Percentiles rank a stretch among this genome's conserved stretches.
These are phyloP conservation scores for Pseudeuparius sepicola DNA, from an alignment of 2,888 invertebrate genomes.

Conservation along the genomic window DNA sequence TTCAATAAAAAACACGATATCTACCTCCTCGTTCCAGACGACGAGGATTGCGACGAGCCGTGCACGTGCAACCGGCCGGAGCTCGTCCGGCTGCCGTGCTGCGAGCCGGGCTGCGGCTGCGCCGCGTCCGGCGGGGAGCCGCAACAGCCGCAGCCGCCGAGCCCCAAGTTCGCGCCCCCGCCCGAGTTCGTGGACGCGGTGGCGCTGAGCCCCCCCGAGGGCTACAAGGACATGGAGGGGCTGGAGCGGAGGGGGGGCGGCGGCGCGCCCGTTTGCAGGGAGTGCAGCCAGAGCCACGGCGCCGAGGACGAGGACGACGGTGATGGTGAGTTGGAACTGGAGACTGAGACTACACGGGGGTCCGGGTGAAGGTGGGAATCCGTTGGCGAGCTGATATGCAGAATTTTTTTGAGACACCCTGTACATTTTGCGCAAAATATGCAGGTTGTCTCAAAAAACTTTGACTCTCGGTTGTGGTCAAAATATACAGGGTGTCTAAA, in stretches of 20 bases:
- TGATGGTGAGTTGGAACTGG: conserved; percentile 16
- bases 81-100: conserved; percentile 52
- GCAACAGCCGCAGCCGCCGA: conserved; percentile 37
- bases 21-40: too few relatives aligned
- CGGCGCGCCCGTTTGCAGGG: too few relatives aligned
- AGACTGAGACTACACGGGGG: too few relatives aligned
- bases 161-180: conserved; percentile 55
- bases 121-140: conserved; percentile 26
- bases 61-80: conserved; percentile 67
- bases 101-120: conserved; percentile 55
- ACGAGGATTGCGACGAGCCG: conserved; percentile 62
- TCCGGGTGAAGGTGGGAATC: too few relatives aligned
- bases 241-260: conserved; percentile 49
- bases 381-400: too few relatives aligned
- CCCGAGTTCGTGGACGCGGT: conserved; percentile 70
- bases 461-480: too few relatives aligned
- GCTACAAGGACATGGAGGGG: conserved; percentile 76
- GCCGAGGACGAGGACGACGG: conserved; percentile 33
- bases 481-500: too few relatives aligned
- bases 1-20: too few relatives aligned
- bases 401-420: too few relatives aligned
- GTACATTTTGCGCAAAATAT: too few relatives aligned
- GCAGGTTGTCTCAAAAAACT: too few relatives aligned
- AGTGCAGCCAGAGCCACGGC: conserved; percentile 38
- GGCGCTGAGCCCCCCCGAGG: conserved; percentile 83